Conservation (phyloP, 1,140 invertebrate species). For the Palaemon carinicauda region DNA sequence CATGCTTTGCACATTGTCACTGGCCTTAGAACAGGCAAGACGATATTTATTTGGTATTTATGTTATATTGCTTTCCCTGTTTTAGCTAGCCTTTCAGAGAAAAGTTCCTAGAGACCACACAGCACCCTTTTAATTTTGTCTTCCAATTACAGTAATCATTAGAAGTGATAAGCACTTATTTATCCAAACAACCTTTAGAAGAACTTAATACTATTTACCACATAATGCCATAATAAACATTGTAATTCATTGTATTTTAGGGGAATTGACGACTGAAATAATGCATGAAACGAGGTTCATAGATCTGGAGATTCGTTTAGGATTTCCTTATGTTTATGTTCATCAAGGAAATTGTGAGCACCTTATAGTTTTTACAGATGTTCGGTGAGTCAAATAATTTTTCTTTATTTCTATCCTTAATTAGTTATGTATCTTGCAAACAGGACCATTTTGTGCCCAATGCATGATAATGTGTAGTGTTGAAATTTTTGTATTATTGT, state of each 20-base stretch:
- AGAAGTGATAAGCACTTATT: background rate
- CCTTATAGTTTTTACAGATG: conserved; percentile 79
- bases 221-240: background rate
- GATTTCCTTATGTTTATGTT: conserved; percentile 82
- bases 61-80: too few relatives aligned
- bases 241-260: background rate
- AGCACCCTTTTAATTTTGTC: too few relatives aligned
- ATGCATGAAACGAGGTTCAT: conserved; percentile 74
- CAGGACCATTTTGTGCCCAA: background rate
- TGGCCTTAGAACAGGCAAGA: too few relatives aligned
- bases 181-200: background rate
- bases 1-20: too few relatives aligned
- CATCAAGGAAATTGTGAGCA: conserved; percentile 91
- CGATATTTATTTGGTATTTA: too few relatives aligned
- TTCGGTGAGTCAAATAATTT: conserved; percentile 66
- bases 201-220: background rate
- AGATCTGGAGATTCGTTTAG: conserved; percentile 74
- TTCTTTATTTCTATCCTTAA: background rate
- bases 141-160: background rate
- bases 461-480: background rate
- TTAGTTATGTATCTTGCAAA: background rate
- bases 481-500: too few relatives aligned
- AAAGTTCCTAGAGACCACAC: too few relatives aligned
- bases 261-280: background rate
- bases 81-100: too few relatives aligned